phyloP scores from a whole-genome alignment of 2,797 vertebrate species.

The Acomys russatus region DNA sequence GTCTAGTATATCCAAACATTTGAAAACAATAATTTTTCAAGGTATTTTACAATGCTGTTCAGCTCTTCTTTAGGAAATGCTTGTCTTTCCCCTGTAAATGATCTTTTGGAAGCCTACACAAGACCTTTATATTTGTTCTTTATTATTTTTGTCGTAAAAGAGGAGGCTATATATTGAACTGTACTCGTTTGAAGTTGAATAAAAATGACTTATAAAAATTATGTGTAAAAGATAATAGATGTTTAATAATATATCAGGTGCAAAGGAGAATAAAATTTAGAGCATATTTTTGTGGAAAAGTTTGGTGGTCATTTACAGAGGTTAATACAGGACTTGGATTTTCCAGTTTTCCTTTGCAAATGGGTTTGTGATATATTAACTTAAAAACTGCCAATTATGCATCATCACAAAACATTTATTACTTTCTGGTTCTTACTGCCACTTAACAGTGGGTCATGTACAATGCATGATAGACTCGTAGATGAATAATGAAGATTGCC shows the following conservation, averaged over 20 bases:
- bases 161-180: background rate
- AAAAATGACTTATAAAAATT: constrained; percentile 33
- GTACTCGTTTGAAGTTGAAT: constrained; percentile 49
- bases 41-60: background rate
- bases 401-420: constrained; percentile 67
- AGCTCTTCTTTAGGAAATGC: background rate
- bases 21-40: constrained; percentile 54
- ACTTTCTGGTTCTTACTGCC: constrained; percentile 64
- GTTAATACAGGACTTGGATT: constrained; percentile 50
- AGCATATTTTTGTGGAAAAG: constrained; percentile 64
- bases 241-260: constrained; percentile 20
- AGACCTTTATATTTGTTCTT: constrained; percentile 23
- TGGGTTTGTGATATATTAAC: constrained; percentile 57
- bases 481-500: constrained; percentile 31
- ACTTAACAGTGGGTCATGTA: constrained; percentile 60
- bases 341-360: constrained; percentile 60
- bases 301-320: constrained; percentile 59
- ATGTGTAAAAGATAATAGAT: constrained; percentile 24
- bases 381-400: constrained; percentile 53
- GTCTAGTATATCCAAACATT: constrained; percentile 23
- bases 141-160: constrained; percentile 50
- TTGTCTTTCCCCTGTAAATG: constrained; percentile 30
- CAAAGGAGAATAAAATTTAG: constrained; percentile 56
- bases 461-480: constrained; percentile 56
- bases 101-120: constrained; percentile 43